A percentile compares a stretch with the other conserved stretches of the same genome.
phyloP scores from a whole-genome alignment of 2,888 invertebrate species.

The Merodon equestris region DNA sequence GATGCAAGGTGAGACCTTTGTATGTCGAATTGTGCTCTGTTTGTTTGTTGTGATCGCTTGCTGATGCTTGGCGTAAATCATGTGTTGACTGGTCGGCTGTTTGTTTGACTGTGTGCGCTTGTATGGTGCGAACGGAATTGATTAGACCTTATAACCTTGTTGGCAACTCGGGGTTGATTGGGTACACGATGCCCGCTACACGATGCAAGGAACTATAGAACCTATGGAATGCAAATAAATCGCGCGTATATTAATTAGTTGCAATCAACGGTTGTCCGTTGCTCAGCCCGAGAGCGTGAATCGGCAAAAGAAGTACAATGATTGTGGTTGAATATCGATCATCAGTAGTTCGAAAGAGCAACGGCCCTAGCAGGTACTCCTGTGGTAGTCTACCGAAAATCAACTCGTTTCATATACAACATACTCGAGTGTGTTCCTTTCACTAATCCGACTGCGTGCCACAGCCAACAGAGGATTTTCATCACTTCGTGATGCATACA shows the following conservation, averaged over 20 bases:
- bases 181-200: constrained; percentile 2
- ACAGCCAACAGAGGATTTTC: constrained; percentile 7
- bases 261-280: constrained; percentile 37
- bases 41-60: constrained; percentile 63
- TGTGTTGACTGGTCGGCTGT: constrained; percentile 20
- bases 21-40: constrained; percentile 21
- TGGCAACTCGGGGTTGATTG: constrained; percentile 52
- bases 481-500: constrained; percentile 33
- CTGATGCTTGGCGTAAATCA: constrained; percentile 60
- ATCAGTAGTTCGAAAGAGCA: neutral
- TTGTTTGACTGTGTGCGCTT: constrained; percentile 15
- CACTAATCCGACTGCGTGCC: neutral
- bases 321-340: too few relatives aligned
- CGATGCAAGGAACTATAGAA: constrained; percentile 28
- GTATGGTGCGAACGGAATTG: constrained; percentile 49
- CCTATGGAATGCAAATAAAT: constrained; percentile 40
- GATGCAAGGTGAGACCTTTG: constrained; percentile 62
- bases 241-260: constrained; percentile 38
- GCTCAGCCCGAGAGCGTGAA: neutral
- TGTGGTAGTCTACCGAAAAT: constrained; percentile 8
- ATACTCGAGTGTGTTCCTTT: neutral
- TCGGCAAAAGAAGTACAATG: too few relatives aligned
- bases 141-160: constrained; percentile 63
- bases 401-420: neutral
- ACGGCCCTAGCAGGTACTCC: neutral